phyloP scores from a whole-genome alignment of 1,140 invertebrate genomes.

The Drosophila sp. region DNA sequence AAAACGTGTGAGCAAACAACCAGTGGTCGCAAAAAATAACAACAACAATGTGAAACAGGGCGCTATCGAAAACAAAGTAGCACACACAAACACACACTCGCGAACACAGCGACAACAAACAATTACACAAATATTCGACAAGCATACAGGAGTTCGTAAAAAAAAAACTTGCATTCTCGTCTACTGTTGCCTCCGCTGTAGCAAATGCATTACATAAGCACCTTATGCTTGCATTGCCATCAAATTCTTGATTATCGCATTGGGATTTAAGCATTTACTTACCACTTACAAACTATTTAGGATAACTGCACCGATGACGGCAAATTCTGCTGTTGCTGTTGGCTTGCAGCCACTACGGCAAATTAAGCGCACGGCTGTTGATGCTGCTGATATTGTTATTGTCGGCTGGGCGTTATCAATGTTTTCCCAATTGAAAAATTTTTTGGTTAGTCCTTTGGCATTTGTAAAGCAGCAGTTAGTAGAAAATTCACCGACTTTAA shows the following conservation, averaged over 20 bases:
- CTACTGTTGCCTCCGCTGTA: neutral
- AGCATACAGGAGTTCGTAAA: conserved; percentile 10
- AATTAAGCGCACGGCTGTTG: conserved; percentile 1
- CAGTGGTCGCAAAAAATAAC: conserved; percentile 16
- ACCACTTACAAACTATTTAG: conserved; percentile 34
- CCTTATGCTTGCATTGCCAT: conserved; percentile 7
- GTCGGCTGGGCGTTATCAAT: neutral
- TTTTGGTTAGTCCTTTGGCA: conserved; percentile 13
- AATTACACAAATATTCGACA: neutral
- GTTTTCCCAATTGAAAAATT: neutral
- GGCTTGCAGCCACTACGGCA: neutral
- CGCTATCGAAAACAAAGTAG: neutral
- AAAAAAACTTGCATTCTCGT: conserved; percentile 19
- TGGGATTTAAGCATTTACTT: conserved; percentile 20
- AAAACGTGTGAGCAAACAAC: conserved; percentile 33
- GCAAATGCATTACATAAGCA: conserved; percentile 41
- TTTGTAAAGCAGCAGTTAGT: conserved; percentile 1
- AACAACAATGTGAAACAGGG: conserved; percentile 15
- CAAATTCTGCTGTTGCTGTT: conserved; percentile 14
- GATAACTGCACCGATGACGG: conserved; percentile 24
- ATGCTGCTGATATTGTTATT: neutral
- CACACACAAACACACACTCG: conserved; percentile 7
- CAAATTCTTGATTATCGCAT: conserved; percentile 10
- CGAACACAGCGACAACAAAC: neutral
- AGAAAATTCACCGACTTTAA: conserved; percentile 28